Percentiles rank a stretch among this genome's conserved stretches.
Evolutionary conservation across 2,113 vertebrate genomes (phyloP).

Genomic region (Leptocoma aspasia): DNA sequence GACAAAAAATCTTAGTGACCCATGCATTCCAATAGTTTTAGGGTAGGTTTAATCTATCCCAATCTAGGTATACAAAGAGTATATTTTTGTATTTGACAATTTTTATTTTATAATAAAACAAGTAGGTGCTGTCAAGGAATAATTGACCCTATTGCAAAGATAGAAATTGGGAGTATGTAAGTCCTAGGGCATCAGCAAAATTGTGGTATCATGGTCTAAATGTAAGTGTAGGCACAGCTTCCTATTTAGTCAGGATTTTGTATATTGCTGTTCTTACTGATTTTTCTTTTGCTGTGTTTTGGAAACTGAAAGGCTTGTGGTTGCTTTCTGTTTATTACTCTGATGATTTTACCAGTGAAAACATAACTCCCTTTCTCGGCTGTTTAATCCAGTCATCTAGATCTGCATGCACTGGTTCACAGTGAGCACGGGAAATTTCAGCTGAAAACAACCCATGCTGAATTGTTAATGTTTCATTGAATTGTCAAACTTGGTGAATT

Average conservation of each 20-base stretch:
- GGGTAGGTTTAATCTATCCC: background rate
- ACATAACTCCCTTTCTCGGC: background rate
- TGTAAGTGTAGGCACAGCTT: background rate
- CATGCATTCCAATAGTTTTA: background rate
- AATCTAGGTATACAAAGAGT: background rate
- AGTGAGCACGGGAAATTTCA: background rate
- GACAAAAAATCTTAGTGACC: background rate
- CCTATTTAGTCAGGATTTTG: background rate
- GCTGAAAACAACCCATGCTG: background rate
- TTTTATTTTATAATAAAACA: background rate
- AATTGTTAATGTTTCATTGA: background rate
- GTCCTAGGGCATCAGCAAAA: background rate
- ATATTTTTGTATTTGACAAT: background rate
- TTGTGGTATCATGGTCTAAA: background rate
- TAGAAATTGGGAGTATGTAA: accelerated
- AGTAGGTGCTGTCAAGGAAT: background rate
- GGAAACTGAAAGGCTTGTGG: background rate
- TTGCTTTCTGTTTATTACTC: background rate
- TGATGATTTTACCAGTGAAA: background rate
- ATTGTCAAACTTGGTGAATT: background rate
- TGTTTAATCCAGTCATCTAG: background rate
- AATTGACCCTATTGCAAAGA: background rate
- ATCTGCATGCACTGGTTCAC: background rate
- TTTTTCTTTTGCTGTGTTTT: background rate
- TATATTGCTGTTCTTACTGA: background rate